Conservation (phyloP, 2,888 invertebrate species). For the Tipula lateralis region DNA sequence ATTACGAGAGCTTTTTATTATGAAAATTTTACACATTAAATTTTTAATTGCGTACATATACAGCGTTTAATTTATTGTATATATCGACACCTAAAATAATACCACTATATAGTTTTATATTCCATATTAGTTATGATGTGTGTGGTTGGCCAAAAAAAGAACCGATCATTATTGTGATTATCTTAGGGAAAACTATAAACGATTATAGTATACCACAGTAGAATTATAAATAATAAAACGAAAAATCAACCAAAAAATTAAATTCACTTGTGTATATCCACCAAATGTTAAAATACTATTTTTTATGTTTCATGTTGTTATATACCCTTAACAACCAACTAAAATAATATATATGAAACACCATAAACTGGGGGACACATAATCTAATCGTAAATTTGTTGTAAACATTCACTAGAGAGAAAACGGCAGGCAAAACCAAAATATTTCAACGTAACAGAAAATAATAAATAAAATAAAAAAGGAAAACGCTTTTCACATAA, state of each 20-base stretch:
- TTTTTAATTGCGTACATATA: not conserved
- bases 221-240: not conserved
- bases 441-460: not conserved
- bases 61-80: not conserved
- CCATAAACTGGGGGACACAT: conserved; percentile 19
- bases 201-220: not conserved
- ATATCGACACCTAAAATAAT: not conserved
- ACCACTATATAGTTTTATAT: not conserved
- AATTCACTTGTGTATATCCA: conserved; percentile 27
- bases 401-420: conserved; percentile 19
- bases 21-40: not conserved
- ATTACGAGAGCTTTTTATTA: not conserved
- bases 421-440: not conserved
- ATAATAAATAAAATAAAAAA: not conserved
- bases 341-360: not conserved
- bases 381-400: conserved; percentile 24
- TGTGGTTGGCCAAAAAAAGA: not conserved
- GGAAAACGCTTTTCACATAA: conserved; percentile 15
- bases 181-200: conserved; percentile 1
- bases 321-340: conserved; percentile 24
- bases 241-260: conserved; percentile 26
- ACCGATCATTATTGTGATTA: not conserved
- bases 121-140: not conserved
- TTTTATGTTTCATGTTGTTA: not conserved
- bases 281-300: not conserved